Evolutionary conservation across 2,888 invertebrate species (phyloP).

Genomic region (Eupithecia abbreviata): DNA sequence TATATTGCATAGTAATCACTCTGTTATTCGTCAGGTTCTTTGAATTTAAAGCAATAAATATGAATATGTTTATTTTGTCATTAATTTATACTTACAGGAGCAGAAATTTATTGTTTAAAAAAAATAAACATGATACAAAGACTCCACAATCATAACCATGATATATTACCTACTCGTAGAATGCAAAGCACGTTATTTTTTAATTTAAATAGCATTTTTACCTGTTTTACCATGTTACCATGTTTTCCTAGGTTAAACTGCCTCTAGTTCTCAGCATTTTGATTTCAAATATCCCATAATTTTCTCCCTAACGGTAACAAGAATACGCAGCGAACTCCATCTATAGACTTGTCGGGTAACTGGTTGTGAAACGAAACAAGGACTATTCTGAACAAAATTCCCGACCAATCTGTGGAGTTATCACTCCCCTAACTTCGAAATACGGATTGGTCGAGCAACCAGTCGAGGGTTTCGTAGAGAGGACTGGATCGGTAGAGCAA

Average conservation of each 20-base stretch:
- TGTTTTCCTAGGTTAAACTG: neutral
- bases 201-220: neutral
- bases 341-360: slow-evolving; percentile 48
- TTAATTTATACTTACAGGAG: neutral
- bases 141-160: neutral
- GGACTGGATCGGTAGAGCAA: slow-evolving; percentile 55
- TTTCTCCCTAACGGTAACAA: slow-evolving; percentile 24
- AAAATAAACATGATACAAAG: neutral
- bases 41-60: neutral
- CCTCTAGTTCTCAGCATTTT: neutral
- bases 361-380: neutral
- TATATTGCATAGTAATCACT: slow-evolving; percentile 48
- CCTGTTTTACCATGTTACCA: neutral
- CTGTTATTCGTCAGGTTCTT: slow-evolving; percentile 16
- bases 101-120: neutral
- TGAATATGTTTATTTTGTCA: neutral
- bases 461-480: neutral
- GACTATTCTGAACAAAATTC: neutral
- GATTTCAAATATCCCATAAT: slow-evolving; percentile 10
- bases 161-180: too few relatives aligned
- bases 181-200: neutral
- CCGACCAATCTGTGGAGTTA: neutral
- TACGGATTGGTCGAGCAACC: neutral
- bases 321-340: slow-evolving; percentile 12
- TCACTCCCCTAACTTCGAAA: neutral